These are phyloP conservation scores for Chaenodraco wilsoni DNA, from an alignment of 2,797 vertebrate species.

Conservation along the genomic window DNA sequence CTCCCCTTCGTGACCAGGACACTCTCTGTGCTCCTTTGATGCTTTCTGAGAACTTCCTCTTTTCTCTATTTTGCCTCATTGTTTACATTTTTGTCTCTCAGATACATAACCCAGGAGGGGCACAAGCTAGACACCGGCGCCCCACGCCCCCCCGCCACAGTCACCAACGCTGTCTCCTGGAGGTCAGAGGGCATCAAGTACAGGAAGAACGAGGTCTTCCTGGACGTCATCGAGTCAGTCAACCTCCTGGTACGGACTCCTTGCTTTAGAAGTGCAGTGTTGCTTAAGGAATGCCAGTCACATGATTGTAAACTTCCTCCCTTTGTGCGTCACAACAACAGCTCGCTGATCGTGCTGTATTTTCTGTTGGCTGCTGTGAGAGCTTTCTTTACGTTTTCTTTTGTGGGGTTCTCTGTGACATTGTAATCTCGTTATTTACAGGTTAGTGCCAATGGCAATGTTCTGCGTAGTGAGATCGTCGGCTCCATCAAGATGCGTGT, in stretches of 20 bases:
- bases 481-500: conserved; percentile 99
- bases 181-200: conserved; percentile 88
- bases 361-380: background rate
- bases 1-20: conserved; percentile 29
- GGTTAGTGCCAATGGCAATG: conserved; percentile 98
- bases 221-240: conserved; percentile 99
- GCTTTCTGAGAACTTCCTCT: conserved; percentile 52
- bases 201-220: conserved; percentile 89
- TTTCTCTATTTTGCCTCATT: conserved; percentile 34
- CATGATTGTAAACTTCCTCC: conserved; percentile 54
- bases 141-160: conserved; percentile 92
- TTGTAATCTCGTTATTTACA: conserved; percentile 56
- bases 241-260: conserved; percentile 92
- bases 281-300: conserved; percentile 47
- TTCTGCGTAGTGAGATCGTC: conserved; percentile 96
- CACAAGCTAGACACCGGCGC: conserved; percentile 98
- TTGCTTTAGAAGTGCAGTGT: conserved; percentile 66
- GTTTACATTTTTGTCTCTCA: conserved; percentile 68
- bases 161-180: conserved; percentile 89
- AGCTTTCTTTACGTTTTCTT: background rate
- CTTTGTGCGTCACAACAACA: conserved; percentile 41
- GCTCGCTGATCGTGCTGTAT: background rate
- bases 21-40: conserved; percentile 49
- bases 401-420: background rate
- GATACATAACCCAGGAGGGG: conserved; percentile 98